Evolutionary conservation across 92 coral and sea anemone genomes (phyloP).

Genomic region (Zoanthus sociatus): DNA sequence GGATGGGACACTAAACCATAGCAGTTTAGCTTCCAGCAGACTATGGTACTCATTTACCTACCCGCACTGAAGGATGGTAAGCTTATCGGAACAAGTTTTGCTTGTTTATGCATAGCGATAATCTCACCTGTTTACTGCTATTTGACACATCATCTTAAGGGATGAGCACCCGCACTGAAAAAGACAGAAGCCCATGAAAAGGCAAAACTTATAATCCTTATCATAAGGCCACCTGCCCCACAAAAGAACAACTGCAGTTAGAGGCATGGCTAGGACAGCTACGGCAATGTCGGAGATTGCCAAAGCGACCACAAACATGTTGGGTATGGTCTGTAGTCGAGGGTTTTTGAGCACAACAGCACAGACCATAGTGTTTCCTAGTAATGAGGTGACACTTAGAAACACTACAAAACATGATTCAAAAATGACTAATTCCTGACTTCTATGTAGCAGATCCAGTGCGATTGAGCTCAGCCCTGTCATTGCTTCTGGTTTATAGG

Average conservation of each 20-base stretch:
- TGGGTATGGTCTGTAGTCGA: constrained; percentile 50
- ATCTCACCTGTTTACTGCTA: constrained; percentile 38
- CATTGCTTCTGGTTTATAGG: too few species aligned
- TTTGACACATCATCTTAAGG: constrained; percentile 31
- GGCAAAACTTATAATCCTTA: constrained; percentile 1
- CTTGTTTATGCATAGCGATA: too few species aligned
- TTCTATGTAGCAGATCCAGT: not conserved
- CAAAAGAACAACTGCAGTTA: constrained; percentile 24
- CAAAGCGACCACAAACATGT: constrained; percentile 58
- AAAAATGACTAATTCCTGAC: not conserved
- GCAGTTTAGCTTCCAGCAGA: too few species aligned
- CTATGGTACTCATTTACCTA: too few species aligned
- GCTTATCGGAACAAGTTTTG: too few species aligned
- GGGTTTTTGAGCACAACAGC: constrained; percentile 45
- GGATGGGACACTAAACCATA: too few species aligned
- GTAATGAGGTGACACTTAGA: constrained; percentile 35
- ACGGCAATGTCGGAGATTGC: constrained; percentile 47
- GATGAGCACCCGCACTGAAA: constrained; percentile 25
- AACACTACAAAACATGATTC: constrained; percentile 4
- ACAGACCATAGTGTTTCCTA: constrained; percentile 58
- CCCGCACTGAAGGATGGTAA: too few species aligned
- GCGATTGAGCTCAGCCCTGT: too few species aligned
- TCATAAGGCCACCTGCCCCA: constrained; percentile 41
- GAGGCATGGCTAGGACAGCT: constrained; percentile 48
- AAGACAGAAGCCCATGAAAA: constrained; percentile 29